These are phyloP conservation scores for Aradophagus sp. DNA, from an alignment of 1,140 invertebrate genomes.

Conservation along the genomic window DNA sequence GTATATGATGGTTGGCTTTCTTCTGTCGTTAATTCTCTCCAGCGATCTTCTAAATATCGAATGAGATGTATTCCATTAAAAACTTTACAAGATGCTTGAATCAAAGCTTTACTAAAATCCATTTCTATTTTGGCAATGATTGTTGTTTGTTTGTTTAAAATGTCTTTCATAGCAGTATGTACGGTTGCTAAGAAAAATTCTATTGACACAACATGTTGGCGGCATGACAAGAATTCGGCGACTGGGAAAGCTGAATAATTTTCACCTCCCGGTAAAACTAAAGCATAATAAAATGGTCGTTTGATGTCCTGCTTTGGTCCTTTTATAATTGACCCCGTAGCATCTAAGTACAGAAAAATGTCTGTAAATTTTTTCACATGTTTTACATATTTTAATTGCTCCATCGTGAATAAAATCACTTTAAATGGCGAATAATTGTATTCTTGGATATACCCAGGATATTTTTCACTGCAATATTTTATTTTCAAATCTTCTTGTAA, in stretches of 20 bases:
- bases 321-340: constrained; percentile 11
- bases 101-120: constrained; percentile 15
- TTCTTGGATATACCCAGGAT: constrained; percentile 2
- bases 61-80: constrained; percentile 14
- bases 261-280: constrained; percentile 5
- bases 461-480: background rate
- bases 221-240: constrained; percentile 15
- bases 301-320: constrained; percentile 7
- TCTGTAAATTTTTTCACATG: background rate
- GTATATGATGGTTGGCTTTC: background rate
- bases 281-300: constrained; percentile 19
- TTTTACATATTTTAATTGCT: constrained; percentile 9
- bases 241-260: constrained; percentile 3
- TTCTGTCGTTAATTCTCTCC: constrained; percentile 4
- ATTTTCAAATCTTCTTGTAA: background rate
- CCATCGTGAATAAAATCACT: constrained; percentile 9
- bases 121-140: constrained; percentile 17
- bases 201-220: background rate
- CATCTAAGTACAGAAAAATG: constrained; percentile 11
- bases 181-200: constrained; percentile 2
- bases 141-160: background rate
- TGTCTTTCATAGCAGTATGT: constrained; percentile 1
- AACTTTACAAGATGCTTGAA: constrained; percentile 10
- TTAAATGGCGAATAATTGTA: constrained; percentile 10
- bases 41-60: constrained; percentile 13